These are phyloP conservation scores for Digitonthophagus gazella DNA, from an alignment of 2,888 invertebrate species.

Conservation along the genomic window DNA sequence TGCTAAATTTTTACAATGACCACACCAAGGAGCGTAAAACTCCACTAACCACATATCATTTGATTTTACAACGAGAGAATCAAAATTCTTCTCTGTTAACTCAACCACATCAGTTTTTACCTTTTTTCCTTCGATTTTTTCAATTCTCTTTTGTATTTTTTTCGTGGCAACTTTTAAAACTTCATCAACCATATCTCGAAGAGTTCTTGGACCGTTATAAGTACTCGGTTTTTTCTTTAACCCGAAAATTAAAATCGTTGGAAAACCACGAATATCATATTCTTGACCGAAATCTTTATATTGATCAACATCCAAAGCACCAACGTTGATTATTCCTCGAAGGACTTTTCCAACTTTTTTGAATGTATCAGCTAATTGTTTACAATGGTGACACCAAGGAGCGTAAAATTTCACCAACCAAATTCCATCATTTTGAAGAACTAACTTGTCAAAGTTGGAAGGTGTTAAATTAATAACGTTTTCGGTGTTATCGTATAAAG, in stretches of 20 bases:
- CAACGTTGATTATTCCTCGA: slow-evolving; percentile 78
- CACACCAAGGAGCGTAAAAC: slow-evolving; percentile 93
- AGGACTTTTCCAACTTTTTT: slow-evolving; percentile 43
- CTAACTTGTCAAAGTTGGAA: slow-evolving; percentile 79
- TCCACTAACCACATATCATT: slow-evolving; percentile 94
- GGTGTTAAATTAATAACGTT: slow-evolving; percentile 82
- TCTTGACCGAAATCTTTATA: slow-evolving; percentile 72
- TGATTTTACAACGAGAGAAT: slow-evolving; percentile 78
- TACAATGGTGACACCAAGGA: slow-evolving; percentile 89
- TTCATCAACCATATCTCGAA: slow-evolving; percentile 76
- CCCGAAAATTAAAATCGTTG: slow-evolving; percentile 88
- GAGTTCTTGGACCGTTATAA: slow-evolving; percentile 68
- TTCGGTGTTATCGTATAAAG: slow-evolving; percentile 66
- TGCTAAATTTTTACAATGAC: slow-evolving; percentile 88
- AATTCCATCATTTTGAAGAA: slow-evolving; percentile 76
- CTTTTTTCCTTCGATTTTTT: slow-evolving; percentile 2
- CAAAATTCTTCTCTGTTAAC: slow-evolving; percentile 90
- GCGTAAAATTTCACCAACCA: slow-evolving; percentile 94
- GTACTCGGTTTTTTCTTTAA: slow-evolving; percentile 61
- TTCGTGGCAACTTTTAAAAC: slow-evolving; percentile 70
- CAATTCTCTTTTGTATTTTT: slow-evolving; percentile 36
- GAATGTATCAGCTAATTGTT: slow-evolving; percentile 83
- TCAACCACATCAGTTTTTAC: slow-evolving; percentile 71
- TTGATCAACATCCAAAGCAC: slow-evolving; percentile 83
- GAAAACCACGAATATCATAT: slow-evolving; percentile 82